phyloP scores from a whole-genome alignment of 1,140 invertebrate genomes.

The Atopsyche davidsoni region DNA sequence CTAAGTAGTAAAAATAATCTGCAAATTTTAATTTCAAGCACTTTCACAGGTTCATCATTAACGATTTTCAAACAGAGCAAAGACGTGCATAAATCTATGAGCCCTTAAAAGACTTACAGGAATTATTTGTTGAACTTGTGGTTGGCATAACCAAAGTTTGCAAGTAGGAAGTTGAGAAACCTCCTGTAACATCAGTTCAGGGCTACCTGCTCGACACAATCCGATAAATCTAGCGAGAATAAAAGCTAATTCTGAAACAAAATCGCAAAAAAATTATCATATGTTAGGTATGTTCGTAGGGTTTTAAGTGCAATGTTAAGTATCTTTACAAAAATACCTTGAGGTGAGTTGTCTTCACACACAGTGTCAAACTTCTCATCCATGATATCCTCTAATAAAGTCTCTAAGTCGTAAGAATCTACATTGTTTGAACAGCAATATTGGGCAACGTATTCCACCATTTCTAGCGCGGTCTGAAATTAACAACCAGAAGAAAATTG shows the following conservation, averaged over 20 bases:
- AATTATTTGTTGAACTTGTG: slow-evolving; percentile 16
- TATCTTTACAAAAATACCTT: slow-evolving; percentile 32
- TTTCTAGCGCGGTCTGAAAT: slow-evolving; percentile 42
- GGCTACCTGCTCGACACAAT: slow-evolving; percentile 39
- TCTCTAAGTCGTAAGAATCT: slow-evolving; percentile 43
- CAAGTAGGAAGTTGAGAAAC: slow-evolving; percentile 37
- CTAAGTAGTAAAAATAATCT: too few species aligned
- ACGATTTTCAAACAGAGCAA: slow-evolving; percentile 35
- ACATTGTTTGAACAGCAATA: slow-evolving; percentile 43
- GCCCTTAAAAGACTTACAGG: slow-evolving; percentile 29
- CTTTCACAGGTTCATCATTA: too few species aligned
- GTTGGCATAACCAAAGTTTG: slow-evolving; percentile 38
- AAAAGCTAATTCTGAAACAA: slow-evolving; percentile 41
- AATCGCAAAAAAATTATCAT: slow-evolving; percentile 17
- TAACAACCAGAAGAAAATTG: neutral
- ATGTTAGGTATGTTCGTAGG: neutral
- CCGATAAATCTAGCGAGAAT: slow-evolving; percentile 43
- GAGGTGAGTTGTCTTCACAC: slow-evolving; percentile 50
- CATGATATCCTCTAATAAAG: slow-evolving; percentile 50
- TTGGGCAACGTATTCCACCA: slow-evolving; percentile 45
- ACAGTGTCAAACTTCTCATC: slow-evolving; percentile 52
- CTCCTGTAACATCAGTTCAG: slow-evolving; percentile 37
- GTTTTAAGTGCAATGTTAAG: neutral
- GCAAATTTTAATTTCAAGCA: too few species aligned
- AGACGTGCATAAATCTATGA: neutral